Base-by-base conservation (phyloP, 2,888 invertebrate genomes). In the Leucoma salicis region DNA sequence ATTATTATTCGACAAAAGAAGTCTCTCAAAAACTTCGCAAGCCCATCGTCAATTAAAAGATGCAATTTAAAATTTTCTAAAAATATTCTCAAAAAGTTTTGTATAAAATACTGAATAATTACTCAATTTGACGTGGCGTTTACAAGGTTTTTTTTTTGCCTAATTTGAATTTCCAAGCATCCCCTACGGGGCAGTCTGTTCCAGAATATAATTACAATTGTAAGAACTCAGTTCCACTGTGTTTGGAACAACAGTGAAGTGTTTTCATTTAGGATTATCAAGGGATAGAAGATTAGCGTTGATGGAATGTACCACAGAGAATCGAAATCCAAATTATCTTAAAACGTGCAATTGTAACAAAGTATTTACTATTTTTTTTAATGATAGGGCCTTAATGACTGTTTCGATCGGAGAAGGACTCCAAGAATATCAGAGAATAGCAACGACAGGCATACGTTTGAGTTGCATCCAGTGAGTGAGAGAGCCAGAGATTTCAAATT, bases 161-260 rank as follows among this genome's bases (percentile, higher is more conserved):
- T 44, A 54, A 56, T 63, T 65, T 58, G 48, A 54, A 63, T 62
- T 57, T 54, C 53, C 31, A 47, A 39, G 33, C 29, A 48, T 49
- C 21, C 39, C 46, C 39, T 40, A 35, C 18, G 39, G 35, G 47
- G 37, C n/a, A 28, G 34, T 35, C 38, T 16, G 21, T 31, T 33
- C 14, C 35, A 39, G 49, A 57, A 63, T 65, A 62, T 63, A 60
- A 65, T 67, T 61, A 68, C 61, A 53, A 57, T 39, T 59, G 57
- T 50, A 52, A 58, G 11, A 66, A 54, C 51, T 46, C 46, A 53
- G 47, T 51, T 57, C 33, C 35, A 8, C 16, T 28, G 14, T 46
- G 45, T 46, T 42, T 34, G 35, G 27, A 37, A 31, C 35, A 36
- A 39, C 12, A 28, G 5, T 11, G 16, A 33, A 42, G 33, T 42